Percentiles rank a stretch among this genome's conserved stretches.
phyloP scores from a whole-genome alignment of 1,140 invertebrate species.

The Tigriopus japonicus region DNA sequence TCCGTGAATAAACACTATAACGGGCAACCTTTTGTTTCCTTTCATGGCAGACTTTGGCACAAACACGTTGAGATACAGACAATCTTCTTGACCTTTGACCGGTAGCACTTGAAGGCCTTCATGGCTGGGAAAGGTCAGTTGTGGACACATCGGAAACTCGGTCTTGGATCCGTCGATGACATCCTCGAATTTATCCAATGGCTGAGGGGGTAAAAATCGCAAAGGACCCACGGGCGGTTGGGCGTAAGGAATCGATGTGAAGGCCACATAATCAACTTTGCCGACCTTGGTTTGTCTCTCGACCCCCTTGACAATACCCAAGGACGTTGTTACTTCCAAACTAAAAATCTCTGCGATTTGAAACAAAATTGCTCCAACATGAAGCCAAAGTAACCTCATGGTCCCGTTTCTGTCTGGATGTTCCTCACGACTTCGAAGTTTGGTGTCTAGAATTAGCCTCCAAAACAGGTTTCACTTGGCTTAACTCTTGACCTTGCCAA shows the following conservation, averaged over 20 bases:
- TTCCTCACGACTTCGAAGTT: too few species aligned
- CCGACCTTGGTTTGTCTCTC: too few species aligned
- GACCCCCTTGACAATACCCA: too few species aligned
- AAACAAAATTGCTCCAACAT: too few species aligned
- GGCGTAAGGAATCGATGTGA: slow-evolving; percentile 3
- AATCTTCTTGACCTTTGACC: slow-evolving; percentile 18
- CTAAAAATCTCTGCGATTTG: too few species aligned
- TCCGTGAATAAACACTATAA: slow-evolving; percentile 22
- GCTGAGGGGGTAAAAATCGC: not conserved
- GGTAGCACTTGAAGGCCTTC: too few species aligned
- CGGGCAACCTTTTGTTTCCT: slow-evolving; percentile 15
- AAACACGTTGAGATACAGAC: slow-evolving; percentile 18
- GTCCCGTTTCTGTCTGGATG: too few species aligned
- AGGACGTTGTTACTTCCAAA: too few species aligned
- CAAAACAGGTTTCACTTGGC: too few species aligned
- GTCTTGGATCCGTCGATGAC: not conserved
- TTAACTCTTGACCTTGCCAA: too few species aligned
- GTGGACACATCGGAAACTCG: not conserved
- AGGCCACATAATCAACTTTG: not conserved
- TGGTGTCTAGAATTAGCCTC: too few species aligned
- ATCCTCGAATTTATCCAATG: slow-evolving; percentile 9
- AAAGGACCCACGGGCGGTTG: not conserved
- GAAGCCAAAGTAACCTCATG: too few species aligned
- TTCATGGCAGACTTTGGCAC: slow-evolving; percentile 11
- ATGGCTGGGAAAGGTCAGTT: not conserved